Base-by-base conservation (phyloP, 53 echinoderm and acorn worm species). In the Apostichopus leukothele region DNA sequence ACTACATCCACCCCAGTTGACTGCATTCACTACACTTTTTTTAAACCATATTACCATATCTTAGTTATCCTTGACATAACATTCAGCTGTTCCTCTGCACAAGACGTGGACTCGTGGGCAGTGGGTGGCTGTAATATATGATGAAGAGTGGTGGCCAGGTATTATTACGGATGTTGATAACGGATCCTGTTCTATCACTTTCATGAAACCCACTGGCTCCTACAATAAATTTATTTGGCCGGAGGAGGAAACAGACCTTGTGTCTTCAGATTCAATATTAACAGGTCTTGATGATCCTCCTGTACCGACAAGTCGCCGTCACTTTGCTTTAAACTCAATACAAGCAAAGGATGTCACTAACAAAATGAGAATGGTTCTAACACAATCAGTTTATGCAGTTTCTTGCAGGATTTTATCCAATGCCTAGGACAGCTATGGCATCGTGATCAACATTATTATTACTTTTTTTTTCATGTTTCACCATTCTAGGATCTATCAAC, bases 91-190 rank as follows among this genome's bases (percentile, higher is more conserved):
- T 78, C 21, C 21, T 22, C 78, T 27, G 27, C 1, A 50, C 0
- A 25, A 77, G 1, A 26, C 78, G 6, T 79, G 79, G 79, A 79
- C 79, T 51, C 79, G 13, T 4, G 79, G 79, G 13, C 79, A 79
- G 52, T 79, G 79, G 79, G 79, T 79, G 79, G 79, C 79, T 51
- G 79, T 79, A 11, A 79, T 79, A 6, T 79, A 79, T 79, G 79
- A 79, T 53, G 79, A 79, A 16, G 79, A 79, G 19, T 79, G 79
- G 79, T 79, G 79, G 79, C 79, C 79, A 51, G 79, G 79, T 12
- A 79, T 79, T 19, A 52, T 79, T 7, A 53, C 54, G 12, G 50
- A n/a, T 10, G 79, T 79, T 50, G 10, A 4, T 51, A 52, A 50
- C 14, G 79, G 52, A 50, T 12, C 79, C 11, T 79, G 79, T 51